Conservation (phyloP, 2,113 vertebrate genomes). For the Hemicordylus capensis region DNA sequence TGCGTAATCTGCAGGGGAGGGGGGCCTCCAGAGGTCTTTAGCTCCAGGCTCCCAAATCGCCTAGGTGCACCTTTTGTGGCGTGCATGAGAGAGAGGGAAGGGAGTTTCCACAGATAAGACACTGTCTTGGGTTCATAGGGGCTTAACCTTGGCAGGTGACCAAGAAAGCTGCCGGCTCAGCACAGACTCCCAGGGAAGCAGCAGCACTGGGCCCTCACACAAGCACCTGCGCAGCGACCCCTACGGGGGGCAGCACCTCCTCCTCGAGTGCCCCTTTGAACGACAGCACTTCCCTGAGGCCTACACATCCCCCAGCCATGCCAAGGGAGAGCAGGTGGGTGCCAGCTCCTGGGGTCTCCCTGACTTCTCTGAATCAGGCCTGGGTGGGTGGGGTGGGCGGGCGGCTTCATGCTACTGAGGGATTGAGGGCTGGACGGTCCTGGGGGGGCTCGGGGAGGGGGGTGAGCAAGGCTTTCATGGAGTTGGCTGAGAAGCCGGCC, state of each 20-base stretch:
- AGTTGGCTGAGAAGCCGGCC: neutral
- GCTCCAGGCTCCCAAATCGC: no score
- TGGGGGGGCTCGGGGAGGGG: no score
- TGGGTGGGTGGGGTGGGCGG: neutral
- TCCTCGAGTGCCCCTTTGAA: no score
- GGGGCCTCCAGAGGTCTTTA: no score
- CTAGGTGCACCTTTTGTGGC: no score
- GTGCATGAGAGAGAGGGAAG: no score
- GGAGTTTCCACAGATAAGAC: neutral
- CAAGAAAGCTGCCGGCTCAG: slow-evolving; percentile 90
- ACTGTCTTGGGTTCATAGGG: neutral
- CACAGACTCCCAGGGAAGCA: slow-evolving; percentile 87
- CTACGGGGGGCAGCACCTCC: no score
- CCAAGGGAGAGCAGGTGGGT: slow-evolving; percentile 88
- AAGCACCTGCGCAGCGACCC: slow-evolving; percentile 87
- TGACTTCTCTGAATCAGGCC: no score
- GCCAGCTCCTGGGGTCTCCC: accelerated
- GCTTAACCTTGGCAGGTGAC: slow-evolving; percentile 76
- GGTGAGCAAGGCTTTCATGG: neutral
- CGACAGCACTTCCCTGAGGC: slow-evolving; percentile 79
- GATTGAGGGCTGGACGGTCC: neutral
- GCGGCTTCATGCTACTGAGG: no score
- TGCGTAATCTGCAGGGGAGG: no score
- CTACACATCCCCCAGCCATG: slow-evolving; percentile 76
- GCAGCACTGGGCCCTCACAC: slow-evolving; percentile 69